A percentile compares a stretch with the other conserved stretches of the same genome.
phyloP scores from a whole-genome alignment of 2,113 vertebrate species.

The Poicephalus meyeri region DNA sequence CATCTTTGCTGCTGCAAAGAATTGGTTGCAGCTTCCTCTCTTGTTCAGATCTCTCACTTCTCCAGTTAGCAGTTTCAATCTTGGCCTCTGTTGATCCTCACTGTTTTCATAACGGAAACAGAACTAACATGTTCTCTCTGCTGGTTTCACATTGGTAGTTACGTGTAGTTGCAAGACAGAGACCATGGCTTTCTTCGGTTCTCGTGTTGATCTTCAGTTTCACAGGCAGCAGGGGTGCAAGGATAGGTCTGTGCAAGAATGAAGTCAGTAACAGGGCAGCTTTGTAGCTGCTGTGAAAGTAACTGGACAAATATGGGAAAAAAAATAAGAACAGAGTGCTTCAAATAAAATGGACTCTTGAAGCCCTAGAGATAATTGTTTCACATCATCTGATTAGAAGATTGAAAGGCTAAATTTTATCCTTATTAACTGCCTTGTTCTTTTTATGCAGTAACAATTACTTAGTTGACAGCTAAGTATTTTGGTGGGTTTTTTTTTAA shows the following conservation, averaged over 20 bases:
- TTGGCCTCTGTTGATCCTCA: neutral
- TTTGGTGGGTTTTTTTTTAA: neutral
- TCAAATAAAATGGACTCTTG: neutral
- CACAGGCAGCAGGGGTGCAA: neutral
- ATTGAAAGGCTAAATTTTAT: neutral
- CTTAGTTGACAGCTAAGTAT: neutral
- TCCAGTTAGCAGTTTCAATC: neutral
- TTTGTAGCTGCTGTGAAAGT: neutral
- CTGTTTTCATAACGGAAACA: accelerated
- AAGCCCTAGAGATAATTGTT: neutral
- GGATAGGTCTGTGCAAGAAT: neutral
- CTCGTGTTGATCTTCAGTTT: neutral
- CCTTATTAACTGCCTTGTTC: neutral
- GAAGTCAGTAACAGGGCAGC: neutral
- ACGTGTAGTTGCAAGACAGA: neutral
- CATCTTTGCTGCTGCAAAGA: neutral
- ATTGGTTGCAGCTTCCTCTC: neutral
- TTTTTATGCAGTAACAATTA: neutral
- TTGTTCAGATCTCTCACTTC: neutral
- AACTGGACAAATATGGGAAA: neutral
- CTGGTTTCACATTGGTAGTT: neutral
- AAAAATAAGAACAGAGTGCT: neutral
- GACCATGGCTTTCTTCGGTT: neutral
- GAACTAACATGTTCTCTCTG: neutral
- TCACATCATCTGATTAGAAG: neutral